A percentile compares a stretch with the other conserved stretches of the same genome.
Conservation (phyloP, 2,888 invertebrate species). For the Pseudococcus viburni region DNA sequence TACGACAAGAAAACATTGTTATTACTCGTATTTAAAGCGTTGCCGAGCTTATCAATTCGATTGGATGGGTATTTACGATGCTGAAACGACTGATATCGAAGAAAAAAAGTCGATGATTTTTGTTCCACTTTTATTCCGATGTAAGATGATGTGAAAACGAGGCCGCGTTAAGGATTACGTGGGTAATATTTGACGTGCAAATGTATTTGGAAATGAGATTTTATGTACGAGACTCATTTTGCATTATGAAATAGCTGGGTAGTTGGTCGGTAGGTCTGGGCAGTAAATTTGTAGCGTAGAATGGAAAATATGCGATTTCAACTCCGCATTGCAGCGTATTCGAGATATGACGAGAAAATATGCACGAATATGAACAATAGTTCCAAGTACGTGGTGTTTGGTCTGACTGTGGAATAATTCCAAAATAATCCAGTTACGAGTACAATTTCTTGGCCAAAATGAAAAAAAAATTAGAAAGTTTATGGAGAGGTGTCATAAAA, state of each 20-base stretch:
- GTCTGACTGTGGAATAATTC: no score
- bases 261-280: no score
- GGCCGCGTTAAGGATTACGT: background rate
- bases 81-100: background rate
- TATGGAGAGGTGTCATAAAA: no score
- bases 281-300: no score
- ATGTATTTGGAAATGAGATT: background rate
- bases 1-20: conserved; percentile 54
- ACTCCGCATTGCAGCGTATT: no score
- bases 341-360: no score
- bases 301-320: no score
- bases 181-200: conserved; percentile 29
- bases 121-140: background rate
- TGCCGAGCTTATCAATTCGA: conserved; percentile 47
- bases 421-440: no score
- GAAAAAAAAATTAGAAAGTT: no score
- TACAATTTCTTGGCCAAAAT: no score
- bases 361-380: no score
- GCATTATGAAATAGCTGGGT: background rate
- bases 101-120: background rate
- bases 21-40: conserved; percentile 54
- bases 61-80: conserved; percentile 44
- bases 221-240: background rate
- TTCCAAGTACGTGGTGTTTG: no score
- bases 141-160: background rate